phyloP scores from a whole-genome alignment of 2,113 vertebrate genomes.

The Colius striatus region DNA sequence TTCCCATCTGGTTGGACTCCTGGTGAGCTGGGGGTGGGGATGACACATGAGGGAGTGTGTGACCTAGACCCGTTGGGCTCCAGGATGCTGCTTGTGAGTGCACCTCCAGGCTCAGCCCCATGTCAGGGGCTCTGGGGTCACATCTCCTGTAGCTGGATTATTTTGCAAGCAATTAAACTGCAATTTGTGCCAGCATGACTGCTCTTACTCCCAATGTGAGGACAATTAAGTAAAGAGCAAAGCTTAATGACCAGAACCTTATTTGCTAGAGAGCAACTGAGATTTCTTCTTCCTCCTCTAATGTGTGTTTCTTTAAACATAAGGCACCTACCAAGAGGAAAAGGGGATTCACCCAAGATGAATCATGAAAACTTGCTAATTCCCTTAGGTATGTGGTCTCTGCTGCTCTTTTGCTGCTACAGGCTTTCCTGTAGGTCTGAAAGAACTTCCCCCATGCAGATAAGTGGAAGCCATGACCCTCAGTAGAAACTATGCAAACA shows the following conservation, averaged over 20 bases:
- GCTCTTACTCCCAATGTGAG: neutral
- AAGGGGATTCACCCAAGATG: neutral
- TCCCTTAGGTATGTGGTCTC: neutral
- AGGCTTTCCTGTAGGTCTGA: neutral
- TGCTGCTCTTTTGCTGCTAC: neutral
- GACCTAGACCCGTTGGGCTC: neutral
- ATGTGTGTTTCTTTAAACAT: neutral
- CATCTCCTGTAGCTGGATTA: neutral
- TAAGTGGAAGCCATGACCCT: neutral
- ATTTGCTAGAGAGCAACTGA: neutral
- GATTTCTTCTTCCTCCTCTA: neutral
- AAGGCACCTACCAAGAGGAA: neutral
- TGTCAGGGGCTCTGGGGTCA: neutral
- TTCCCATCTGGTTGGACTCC: neutral
- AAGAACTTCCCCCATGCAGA: neutral
- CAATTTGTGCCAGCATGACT: neutral
- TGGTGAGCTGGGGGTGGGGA: neutral
- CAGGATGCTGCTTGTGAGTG: neutral
- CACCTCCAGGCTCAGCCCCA: neutral
- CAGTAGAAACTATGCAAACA: neutral
- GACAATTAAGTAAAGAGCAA: neutral
- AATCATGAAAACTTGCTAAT: neutral
- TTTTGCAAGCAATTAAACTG: neutral
- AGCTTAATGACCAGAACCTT: neutral
- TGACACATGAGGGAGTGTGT: fast-evolving